Percentiles rank a stretch among this genome's conserved stretches.
These are phyloP conservation scores for Periparus ater DNA, from an alignment of 2,797 vertebrate species.

Conservation along the genomic window DNA sequence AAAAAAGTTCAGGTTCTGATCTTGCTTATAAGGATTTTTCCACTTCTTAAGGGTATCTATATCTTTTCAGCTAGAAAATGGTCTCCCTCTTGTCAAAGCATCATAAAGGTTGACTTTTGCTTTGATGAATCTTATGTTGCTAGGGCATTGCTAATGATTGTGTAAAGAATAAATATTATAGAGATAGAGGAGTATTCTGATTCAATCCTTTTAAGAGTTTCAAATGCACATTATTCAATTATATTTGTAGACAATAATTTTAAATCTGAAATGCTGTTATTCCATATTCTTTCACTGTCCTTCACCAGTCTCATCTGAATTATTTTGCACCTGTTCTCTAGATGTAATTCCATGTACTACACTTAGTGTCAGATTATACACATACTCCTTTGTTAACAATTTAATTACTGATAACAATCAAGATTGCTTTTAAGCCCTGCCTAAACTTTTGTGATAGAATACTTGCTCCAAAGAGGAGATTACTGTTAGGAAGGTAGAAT, in stretches of 20 bases:
- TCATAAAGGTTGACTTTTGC: neutral
- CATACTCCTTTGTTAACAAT: neutral
- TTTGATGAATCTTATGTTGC: neutral
- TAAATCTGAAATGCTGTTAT: neutral
- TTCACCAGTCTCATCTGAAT: neutral
- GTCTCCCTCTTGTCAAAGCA: neutral
- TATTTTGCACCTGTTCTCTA: neutral
- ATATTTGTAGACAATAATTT: neutral
- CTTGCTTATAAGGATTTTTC: neutral
- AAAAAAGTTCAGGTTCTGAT: neutral
- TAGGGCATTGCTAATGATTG: neutral
- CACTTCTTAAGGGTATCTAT: neutral
- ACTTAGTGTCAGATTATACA: neutral
- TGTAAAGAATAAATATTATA: rapidly evolving
- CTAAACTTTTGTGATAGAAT: neutral
- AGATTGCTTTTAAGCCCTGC: neutral
- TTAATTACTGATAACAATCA: neutral
- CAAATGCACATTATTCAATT: neutral
- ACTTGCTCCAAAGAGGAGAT: neutral
- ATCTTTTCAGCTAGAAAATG: neutral
- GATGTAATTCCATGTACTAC: neutral
- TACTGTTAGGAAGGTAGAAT: neutral
- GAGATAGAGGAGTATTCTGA: neutral
- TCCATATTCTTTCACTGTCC: neutral
- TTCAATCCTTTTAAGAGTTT: neutral